Evolutionary conservation across 2,888 invertebrate species (phyloP).

Genomic region (Encarsia formosa): DNA sequence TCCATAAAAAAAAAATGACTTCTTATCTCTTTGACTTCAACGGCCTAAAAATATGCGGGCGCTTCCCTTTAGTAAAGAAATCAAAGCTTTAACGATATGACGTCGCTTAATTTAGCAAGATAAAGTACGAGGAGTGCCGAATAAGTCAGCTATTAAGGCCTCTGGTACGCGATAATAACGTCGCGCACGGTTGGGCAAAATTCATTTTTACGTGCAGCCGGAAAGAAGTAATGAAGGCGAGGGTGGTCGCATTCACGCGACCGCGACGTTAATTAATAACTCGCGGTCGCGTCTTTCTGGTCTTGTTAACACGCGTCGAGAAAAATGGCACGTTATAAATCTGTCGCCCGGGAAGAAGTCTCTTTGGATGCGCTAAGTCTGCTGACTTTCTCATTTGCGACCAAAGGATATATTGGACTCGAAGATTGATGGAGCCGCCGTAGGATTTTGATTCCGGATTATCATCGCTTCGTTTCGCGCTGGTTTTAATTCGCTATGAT

Average conservation of each 20-base stretch:
- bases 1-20: too few relatives aligned
- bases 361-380: slow-evolving; percentile 12
- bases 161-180: slow-evolving; percentile 20
- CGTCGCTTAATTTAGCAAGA: slow-evolving; percentile 5
- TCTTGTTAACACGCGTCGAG: slow-evolving; percentile 25
- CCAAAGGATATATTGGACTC: slow-evolving; percentile 9
- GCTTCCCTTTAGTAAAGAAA: slow-evolving; percentile 9
- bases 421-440: background rate
- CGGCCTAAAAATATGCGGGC: too few relatives aligned
- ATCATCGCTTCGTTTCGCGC: too few relatives aligned
- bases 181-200: too few relatives aligned
- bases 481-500: too few relatives aligned
- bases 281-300: slow-evolving; percentile 10
- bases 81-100: too few relatives aligned
- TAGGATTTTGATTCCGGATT: too few relatives aligned
- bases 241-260: background rate
- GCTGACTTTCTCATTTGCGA: slow-evolving; percentile 6
- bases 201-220: slow-evolving; percentile 17
- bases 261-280: slow-evolving; percentile 27
- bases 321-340: slow-evolving; percentile 28
- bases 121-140: slow-evolving; percentile 4
- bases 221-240: slow-evolving; percentile 22
- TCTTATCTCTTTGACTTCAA: too few relatives aligned
- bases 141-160: slow-evolving; percentile 14
- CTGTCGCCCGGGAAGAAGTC: slow-evolving; percentile 6